Evolutionary conservation across 2,888 invertebrate species (phyloP).

Genomic region (Neoscelio sp.): DNA sequence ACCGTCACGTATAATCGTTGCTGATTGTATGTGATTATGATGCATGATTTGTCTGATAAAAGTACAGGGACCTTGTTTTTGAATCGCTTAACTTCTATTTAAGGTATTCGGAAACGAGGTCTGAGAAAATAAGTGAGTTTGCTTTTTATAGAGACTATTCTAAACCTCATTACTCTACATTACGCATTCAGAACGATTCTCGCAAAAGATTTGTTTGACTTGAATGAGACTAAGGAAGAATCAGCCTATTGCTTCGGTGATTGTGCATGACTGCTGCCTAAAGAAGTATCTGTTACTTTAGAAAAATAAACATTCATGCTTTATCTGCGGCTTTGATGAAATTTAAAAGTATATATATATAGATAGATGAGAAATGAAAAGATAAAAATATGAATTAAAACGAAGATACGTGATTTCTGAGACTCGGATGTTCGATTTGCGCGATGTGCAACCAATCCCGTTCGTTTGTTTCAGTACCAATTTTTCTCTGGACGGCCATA

Average conservation of each 20-base stretch:
- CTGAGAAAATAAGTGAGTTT: conserved; percentile 35
- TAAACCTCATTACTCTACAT: conserved; percentile 58
- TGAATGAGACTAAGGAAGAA: conserved; percentile 13
- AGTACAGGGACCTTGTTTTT: conserved; percentile 43
- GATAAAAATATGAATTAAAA: conserved; percentile 62
- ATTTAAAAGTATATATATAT: conserved; percentile 9
- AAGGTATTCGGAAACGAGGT: conserved; percentile 43
- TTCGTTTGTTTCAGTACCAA: conserved; percentile 82
- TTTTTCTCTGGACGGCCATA: conserved; percentile 83
- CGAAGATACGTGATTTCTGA: conserved; percentile 55
- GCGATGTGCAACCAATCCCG: conserved; percentile 16
- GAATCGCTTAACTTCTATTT: conserved; percentile 31
- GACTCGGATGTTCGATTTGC: background rate
- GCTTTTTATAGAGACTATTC: conserved; percentile 50
- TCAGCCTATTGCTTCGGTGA: conserved; percentile 57
- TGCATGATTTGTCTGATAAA: conserved; percentile 51
- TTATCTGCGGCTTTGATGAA: conserved; percentile 58
- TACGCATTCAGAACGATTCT: conserved; percentile 52
- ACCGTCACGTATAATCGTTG: conserved; percentile 47
- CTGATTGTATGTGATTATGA: conserved; percentile 41
- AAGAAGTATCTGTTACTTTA: conserved; percentile 60
- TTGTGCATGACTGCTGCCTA: conserved; percentile 67
- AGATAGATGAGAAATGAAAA: conserved; percentile 4
- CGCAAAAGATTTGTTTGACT: conserved; percentile 23
- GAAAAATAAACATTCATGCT: conserved; percentile 64